Conservation (phyloP, 2,113 vertebrate genomes). For the Cisticola juncidis region DNA sequence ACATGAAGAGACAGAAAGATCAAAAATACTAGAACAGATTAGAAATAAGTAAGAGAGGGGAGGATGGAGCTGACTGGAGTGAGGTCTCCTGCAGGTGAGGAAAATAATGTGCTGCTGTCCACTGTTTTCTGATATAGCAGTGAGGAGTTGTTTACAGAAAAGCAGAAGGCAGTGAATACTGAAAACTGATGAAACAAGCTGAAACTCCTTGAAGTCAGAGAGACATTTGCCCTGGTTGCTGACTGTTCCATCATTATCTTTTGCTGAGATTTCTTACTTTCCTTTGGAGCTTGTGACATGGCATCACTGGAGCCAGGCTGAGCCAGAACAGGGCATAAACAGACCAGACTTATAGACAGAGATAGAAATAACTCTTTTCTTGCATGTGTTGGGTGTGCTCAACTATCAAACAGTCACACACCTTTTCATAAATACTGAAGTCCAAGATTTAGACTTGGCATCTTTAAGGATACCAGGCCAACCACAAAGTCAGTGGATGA, state of each 20-base stretch:
- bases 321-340: neutral
- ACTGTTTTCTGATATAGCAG: neutral
- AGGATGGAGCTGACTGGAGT: neutral
- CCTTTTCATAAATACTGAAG: neutral
- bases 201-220: neutral
- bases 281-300: neutral
- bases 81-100: neutral
- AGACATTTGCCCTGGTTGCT: neutral
- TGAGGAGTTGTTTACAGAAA: neutral
- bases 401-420: neutral
- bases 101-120: neutral
- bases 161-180: neutral
- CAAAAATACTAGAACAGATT: neutral
- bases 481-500: neutral
- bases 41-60: neutral
- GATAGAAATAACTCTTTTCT: neutral
- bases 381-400: neutral
- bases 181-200: neutral
- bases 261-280: neutral
- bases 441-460: neutral
- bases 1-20: neutral
- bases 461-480: neutral
- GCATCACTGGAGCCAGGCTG: neutral
- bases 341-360: neutral
- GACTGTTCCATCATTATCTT: neutral